Conservation (phyloP, 2,888 invertebrate species). For the Pollenia amentaria region DNA sequence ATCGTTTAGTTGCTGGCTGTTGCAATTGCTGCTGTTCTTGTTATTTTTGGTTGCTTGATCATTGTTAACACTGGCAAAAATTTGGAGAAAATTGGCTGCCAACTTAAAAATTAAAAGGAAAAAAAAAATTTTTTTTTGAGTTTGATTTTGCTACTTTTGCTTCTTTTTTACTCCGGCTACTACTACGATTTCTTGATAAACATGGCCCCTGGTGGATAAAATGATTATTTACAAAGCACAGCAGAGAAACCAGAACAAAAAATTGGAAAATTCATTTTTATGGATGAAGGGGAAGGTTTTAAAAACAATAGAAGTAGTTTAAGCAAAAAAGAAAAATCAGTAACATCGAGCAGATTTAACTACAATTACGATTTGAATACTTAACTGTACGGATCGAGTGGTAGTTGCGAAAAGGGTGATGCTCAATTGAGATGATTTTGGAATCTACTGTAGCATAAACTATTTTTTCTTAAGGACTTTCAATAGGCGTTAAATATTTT, state of each 20-base stretch:
- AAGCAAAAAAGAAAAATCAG: conserved; percentile 26
- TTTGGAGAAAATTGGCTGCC: conserved; percentile 67
- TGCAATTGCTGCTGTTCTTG: conserved; percentile 5
- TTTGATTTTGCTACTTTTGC: conserved; percentile 34
- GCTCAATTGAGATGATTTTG: background rate
- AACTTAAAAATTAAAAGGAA: conserved; percentile 37
- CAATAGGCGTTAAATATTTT: too few species aligned
- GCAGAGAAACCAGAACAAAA: conserved; percentile 25
- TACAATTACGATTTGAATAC: conserved; percentile 62
- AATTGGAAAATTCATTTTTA: background rate
- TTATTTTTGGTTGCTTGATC: conserved; percentile 31
- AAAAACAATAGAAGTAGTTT: conserved; percentile 40
- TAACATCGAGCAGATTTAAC: conserved; percentile 49
- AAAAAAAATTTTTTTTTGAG: background rate
- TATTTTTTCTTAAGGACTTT: too few species aligned
- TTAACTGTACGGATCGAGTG: conserved; percentile 7
- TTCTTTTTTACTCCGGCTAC: conserved; percentile 10
- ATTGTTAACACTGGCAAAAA: conserved; percentile 65
- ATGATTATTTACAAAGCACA: conserved; percentile 61
- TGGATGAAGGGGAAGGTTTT: background rate
- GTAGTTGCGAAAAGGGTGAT: conserved; percentile 2
- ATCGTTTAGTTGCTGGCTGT: background rate
- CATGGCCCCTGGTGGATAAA: conserved; percentile 66
- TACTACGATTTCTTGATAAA: conserved; percentile 52
- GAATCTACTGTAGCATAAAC: background rate